A percentile compares a stretch with the other conserved stretches of the same genome.
Evolutionary conservation across 2,113 vertebrate species (phyloP).

Genomic region (Lipophrys pholis): DNA sequence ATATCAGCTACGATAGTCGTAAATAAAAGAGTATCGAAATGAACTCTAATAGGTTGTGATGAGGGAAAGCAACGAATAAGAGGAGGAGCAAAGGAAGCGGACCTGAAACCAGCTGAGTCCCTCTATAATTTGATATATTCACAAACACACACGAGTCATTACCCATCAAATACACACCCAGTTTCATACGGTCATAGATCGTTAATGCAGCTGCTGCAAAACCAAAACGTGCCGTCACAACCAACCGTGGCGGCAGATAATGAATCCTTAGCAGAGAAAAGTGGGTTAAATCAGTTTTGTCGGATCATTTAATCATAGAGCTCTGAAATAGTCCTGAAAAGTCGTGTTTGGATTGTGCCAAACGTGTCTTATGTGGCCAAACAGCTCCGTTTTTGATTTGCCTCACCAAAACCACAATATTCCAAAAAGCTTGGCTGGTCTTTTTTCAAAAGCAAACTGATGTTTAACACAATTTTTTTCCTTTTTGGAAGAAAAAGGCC

Average conservation of each 20-base stretch:
- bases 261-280: slow-evolving; percentile 20
- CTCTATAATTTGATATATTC: background rate
- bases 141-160: background rate
- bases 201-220: slow-evolving; percentile 5
- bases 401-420: background rate
- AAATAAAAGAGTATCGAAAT: slow-evolving; percentile 1
- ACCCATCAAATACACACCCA: background rate
- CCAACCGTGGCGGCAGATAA: slow-evolving; percentile 11
- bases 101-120: background rate
- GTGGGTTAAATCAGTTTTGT: slow-evolving; percentile 8
- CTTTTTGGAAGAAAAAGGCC: no score
- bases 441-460: background rate
- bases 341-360: background rate
- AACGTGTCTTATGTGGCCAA: background rate
- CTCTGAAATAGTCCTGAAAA: background rate
- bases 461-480: background rate
- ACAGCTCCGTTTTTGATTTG: background rate
- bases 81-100: background rate
- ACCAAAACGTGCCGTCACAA: background rate
- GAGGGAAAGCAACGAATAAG: background rate
- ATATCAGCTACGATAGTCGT: no score
- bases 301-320: background rate
- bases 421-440: background rate
- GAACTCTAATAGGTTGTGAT: slow-evolving; percentile 14
- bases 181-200: background rate